Evolutionary conservation across 2,113 vertebrate genomes (phyloP).

Genomic region (Gasterosteus nipponicus): DNA sequence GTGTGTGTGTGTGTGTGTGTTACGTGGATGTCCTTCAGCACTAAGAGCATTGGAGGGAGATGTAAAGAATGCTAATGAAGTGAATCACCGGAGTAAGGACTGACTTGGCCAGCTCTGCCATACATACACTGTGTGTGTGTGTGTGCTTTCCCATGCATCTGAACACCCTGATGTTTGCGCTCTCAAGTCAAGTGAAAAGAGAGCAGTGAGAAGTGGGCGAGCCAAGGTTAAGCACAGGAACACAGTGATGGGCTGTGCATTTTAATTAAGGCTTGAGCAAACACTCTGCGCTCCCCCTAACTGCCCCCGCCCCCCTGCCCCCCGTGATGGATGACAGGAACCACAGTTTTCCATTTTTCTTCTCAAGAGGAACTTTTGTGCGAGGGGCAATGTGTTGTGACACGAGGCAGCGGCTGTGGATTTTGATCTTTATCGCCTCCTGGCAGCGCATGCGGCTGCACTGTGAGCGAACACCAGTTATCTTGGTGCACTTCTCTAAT

Average conservation of each 20-base stretch:
- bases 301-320: slow-evolving; percentile 18
- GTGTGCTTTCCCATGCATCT: slow-evolving; percentile 20
- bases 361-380: slow-evolving; percentile 60
- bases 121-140: slow-evolving; percentile 17
- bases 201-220: slow-evolving; percentile 52
- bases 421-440: slow-evolving; percentile 63
- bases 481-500: slow-evolving; percentile 34
- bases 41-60: slow-evolving; percentile 64
- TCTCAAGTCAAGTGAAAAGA: slow-evolving; percentile 48
- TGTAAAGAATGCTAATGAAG: slow-evolving; percentile 78
- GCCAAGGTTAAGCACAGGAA: slow-evolving; percentile 78
- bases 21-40: slow-evolving; percentile 73
- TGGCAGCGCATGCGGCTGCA: slow-evolving; percentile 31
- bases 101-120: slow-evolving; percentile 43
- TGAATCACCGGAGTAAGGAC: slow-evolving; percentile 51
- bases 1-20: slow-evolving; percentile 32
- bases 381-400: slow-evolving; percentile 23
- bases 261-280: slow-evolving; percentile 72
- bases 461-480: slow-evolving; percentile 36
- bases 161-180: slow-evolving; percentile 41
- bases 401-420: slow-evolving; percentile 22
- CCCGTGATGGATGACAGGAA: slow-evolving; percentile 68
- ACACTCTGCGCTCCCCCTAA: slow-evolving; percentile 65
- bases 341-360: slow-evolving; percentile 55
- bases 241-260: slow-evolving; percentile 66